phyloP scores from a whole-genome alignment of 2,888 invertebrate genomes.

The Nephrotoma appendiculata region DNA sequence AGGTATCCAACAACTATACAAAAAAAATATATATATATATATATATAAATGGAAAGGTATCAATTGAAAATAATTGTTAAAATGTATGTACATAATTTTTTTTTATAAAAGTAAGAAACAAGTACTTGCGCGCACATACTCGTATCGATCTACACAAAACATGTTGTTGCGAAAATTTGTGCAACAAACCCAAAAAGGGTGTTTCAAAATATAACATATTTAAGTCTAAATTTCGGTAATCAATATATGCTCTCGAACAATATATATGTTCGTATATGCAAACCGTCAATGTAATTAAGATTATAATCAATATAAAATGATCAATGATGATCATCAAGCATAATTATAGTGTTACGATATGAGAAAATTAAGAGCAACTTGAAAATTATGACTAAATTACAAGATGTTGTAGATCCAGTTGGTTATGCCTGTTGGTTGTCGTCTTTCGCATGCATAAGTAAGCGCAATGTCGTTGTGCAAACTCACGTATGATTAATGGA shows the following conservation, averaged over 20 bases:
- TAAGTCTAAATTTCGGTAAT: background rate
- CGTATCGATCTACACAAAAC: background rate
- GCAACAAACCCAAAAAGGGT: background rate
- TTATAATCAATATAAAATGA: background rate
- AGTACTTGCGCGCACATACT: background rate
- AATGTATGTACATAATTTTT: background rate
- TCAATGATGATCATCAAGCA: background rate
- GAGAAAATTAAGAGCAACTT: background rate
- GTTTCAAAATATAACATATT: background rate
- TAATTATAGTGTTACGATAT: background rate
- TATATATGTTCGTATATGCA: background rate
- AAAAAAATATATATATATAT: background rate
- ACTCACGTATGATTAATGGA: background rate
- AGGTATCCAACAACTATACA: background rate
- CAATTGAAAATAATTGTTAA: background rate
- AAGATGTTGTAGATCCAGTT: background rate
- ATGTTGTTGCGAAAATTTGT: background rate
- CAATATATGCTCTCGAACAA: background rate
- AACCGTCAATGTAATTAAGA: background rate
- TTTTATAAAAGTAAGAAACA: background rate
- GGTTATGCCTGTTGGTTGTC: background rate
- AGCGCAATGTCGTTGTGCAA: background rate
- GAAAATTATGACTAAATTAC: background rate
- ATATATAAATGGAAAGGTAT: background rate
- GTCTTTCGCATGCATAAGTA: background rate